phyloP scores from a whole-genome alignment of 2,113 vertebrate genomes.

The Monarcha castaneiventris region DNA sequence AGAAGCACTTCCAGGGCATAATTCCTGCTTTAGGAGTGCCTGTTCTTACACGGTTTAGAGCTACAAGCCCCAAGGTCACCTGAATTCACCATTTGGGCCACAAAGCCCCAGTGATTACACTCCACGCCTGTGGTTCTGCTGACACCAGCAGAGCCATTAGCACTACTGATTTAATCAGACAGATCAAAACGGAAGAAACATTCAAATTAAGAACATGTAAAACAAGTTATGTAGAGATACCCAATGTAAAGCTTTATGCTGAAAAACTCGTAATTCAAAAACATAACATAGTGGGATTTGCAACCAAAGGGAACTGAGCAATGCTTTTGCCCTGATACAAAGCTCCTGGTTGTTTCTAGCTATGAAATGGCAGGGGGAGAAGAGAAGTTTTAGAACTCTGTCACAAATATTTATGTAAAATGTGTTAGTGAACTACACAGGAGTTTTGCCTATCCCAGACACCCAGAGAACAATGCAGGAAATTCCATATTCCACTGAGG shows the following conservation, averaged over 20 bases:
- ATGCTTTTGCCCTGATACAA: neutral
- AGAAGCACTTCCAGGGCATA: neutral
- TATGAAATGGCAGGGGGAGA: neutral
- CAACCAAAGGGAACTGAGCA: neutral
- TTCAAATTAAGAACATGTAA: neutral
- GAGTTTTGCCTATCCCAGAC: neutral
- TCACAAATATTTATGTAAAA: neutral
- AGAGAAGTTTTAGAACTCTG: neutral
- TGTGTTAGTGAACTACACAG: neutral
- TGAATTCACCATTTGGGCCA: neutral
- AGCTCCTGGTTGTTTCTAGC: neutral
- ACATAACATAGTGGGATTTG: neutral
- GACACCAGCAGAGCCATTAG: neutral
- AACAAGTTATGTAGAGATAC: neutral
- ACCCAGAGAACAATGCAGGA: neutral
- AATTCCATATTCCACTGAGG: conserved; percentile 4
- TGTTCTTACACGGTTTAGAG: neutral
- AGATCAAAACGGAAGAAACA: neutral
- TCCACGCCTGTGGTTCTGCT: neutral
- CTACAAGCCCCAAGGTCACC: neutral
- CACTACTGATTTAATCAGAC: neutral
- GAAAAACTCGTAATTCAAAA: neutral
- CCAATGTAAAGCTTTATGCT: neutral
- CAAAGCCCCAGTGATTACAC: neutral
- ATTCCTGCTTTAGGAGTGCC: neutral